A percentile compares a stretch with the other conserved stretches of the same genome.
Conservation (phyloP, 2,113 vertebrate species). For the Cynoglossus semilaevis region DNA sequence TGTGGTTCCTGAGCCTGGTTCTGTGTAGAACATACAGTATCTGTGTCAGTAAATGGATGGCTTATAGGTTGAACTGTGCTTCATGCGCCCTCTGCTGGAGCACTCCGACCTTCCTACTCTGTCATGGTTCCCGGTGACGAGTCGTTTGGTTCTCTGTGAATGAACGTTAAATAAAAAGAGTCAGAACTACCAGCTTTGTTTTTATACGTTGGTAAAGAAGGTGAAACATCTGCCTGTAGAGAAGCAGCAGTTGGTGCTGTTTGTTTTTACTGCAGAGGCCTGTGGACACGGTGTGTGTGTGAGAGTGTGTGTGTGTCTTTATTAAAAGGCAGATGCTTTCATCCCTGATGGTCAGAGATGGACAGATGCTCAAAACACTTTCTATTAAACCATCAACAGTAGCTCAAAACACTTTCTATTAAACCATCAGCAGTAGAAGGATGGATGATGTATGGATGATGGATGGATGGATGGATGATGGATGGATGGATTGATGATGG, state of each 20-base stretch:
- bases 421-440: neutral
- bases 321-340: neutral
- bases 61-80: no score
- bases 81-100: no score
- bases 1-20: no score
- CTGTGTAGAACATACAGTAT: no score
- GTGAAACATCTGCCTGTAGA: neutral
- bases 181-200: neutral
- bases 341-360: neutral
- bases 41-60: no score
- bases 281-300: neutral
- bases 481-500: constrained; percentile 16
- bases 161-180: no score
- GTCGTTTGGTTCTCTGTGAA: no score
- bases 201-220: neutral
- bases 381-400: neutral
- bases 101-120: no score
- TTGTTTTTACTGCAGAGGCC: neutral
- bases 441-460: no score
- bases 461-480: constrained; percentile 18
- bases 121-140: no score
- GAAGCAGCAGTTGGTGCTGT: neutral
- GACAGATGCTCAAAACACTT: constrained; percentile 7
- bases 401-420: no score
- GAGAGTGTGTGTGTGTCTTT: constrained; percentile 5